phyloP scores from a whole-genome alignment of 1,140 invertebrate species.

The Nasonia longicornis region DNA sequence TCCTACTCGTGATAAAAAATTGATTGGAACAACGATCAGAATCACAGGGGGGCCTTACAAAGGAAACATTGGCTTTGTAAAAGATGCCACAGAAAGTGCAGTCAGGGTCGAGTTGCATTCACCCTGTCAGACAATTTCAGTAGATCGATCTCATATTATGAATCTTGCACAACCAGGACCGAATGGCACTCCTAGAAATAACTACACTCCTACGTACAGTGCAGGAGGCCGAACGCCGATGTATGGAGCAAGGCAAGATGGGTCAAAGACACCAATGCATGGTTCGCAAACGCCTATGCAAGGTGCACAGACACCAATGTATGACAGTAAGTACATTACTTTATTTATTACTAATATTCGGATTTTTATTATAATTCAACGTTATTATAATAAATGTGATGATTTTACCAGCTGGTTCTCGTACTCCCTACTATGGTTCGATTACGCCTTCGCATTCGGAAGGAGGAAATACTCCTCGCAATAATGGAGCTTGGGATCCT shows the following conservation, averaged over 20 bases:
- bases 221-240: conserved; percentile 84
- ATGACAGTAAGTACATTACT: conserved; percentile 73
- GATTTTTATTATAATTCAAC: neutral
- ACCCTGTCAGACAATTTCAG: conserved; percentile 96
- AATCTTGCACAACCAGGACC: conserved; percentile 76
- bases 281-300: conserved; percentile 89
- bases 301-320: conserved; percentile 88
- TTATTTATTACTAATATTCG: neutral
- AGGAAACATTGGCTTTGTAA: conserved; percentile 84
- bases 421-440: conserved; percentile 93
- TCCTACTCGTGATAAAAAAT: conserved; percentile 84
- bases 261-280: conserved; percentile 85
- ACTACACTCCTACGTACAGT: conserved; percentile 78
- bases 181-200: conserved; percentile 53
- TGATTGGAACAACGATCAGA: conserved; percentile 98
- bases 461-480: conserved; percentile 86
- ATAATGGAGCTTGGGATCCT: conserved; percentile 91
- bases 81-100: conserved; percentile 94
- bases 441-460: conserved; percentile 91
- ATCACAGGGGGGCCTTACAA: conserved; percentile 98
- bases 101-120: conserved; percentile 96
- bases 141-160: conserved; percentile 92
- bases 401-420: conserved; percentile 74
- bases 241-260: conserved; percentile 80
- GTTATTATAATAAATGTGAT: neutral